Evolutionary conservation across 92 coral and sea anemone species (phyloP), one percentile per base, ranked within the genome.

Genomic region (Epizoanthus rinbou): DNA sequence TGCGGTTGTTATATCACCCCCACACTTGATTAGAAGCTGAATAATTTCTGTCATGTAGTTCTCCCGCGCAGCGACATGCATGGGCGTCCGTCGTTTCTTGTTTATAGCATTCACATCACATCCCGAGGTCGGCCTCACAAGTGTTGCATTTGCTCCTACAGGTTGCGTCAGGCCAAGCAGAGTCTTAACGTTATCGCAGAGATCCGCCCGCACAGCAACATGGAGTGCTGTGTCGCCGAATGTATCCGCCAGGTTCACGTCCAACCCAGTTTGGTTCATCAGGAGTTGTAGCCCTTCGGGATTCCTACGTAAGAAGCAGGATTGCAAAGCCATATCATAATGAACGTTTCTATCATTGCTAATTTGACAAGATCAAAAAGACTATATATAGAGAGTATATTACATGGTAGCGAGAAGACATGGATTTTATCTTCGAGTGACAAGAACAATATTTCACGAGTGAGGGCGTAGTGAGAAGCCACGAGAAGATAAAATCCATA

Each of bases 221-320:
- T 74, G 80, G 35, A 74, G 80, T 24, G 80, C 64, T 2, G 80
- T 74, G 45, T 74, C 80, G 10, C 80, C 80, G 35, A 53, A 53
- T 8, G 23, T 45, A 63, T 74, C 80, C 6, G 23, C 80, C 23
- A 13, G 65, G 50, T 74, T 74, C 37, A 74, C 80, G 63, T 74
- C 33, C 64, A 74, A 54, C 54, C 63, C 64, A 31, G 64, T 18
- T 74, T 74, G 45, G 21, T 6, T 74, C 65, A 56, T 74, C 31
- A 74, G 28, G 45, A 74, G 57, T 15, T 56, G 21, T 52, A 74
- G 59, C 5, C 64, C 80, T 24, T 56, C 80, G 17, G 80, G 22
- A 52, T 74, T 74, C 59, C 80, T 74, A 24, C 25, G n/a, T 33
- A 24, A 33, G 21, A 4, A 8, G 35, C 6, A 28, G 0, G 3